Base-by-base conservation (phyloP, 2,113 vertebrate species). In the Spermophilus dauricus region DNA sequence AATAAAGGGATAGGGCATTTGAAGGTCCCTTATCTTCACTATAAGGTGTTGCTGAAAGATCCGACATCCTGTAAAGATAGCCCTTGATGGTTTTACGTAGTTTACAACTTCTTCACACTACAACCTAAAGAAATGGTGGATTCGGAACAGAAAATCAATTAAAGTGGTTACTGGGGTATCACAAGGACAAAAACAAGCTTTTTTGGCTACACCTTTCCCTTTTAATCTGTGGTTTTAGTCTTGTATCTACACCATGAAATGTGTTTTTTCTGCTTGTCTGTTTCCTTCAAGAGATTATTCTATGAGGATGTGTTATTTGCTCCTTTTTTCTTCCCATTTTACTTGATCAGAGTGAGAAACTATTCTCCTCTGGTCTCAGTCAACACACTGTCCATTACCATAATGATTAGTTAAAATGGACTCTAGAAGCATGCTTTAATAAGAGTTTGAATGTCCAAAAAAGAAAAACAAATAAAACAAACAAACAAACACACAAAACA, bases 11-110 rank as follows among this genome's bases (percentile, higher is more conserved):
- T 34, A 97, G 97, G 97, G 87, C 92, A 85, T 82, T 4, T 96
- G 98, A 97, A 97, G 96, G 97, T 96, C 96, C 93, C 77, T 39
- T 56, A 42, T 87, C 56, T 91, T 83, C 69, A 48, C 86, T 53
- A 34, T 58, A n/a, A 88, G 92, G 45, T 81, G 20, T 67, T 56
- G 53, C 45, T 53, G 84, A 89, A 63, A 39, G 69, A 45, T 45
- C 65, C 13, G 56, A n/a, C 56, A n/a, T 32, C 28, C 20, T 56
- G 53, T 30, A 45, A 83, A 82, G 42, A 81, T 1, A 73, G 51
- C 22, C 42, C 30, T 53, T 80, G 1, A 11, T 63, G 70, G 61
- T 84, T 83, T 58, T 76, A 65, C 56, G 24, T 45, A 77, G 18
- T 58, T 89, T 51, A 76, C 7, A 81, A 61, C 32, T 10, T 89